Base-by-base conservation (phyloP, 37 sponge, comb jelly and placozoan genomes). In the Bolinopsis microptera region DNA sequence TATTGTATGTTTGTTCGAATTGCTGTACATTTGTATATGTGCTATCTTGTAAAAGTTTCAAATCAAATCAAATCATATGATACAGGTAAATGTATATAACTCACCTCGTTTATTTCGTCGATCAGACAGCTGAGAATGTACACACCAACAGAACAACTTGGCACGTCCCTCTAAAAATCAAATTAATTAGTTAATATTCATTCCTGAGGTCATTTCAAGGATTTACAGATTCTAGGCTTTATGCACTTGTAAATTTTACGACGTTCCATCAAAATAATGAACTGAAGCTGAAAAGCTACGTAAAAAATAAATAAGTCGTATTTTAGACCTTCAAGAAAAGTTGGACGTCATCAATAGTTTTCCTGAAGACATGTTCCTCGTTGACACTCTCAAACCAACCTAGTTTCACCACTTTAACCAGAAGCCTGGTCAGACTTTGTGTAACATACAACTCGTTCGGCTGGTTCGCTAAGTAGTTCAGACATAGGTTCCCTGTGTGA, bases 301-400 rank as follows among this genome's bases (percentile, higher is more conserved):
- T n/a, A n/a, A n/a, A n/a, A n/a, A n/a, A n/a, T n/a, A n/a, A n/a
- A n/a, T n/a, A n/a, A n/a, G n/a, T n/a, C n/a, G n/a, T n/a, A n/a
- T n/a, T n/a, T 27, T 35, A 83, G 38, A 97, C 97, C 72, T 95
- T 68, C 32, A 97, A 95, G 34, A 97, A 95, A 22, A 93, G 95
- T 2, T 95, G 93, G 0, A 94, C 96, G 95, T 96, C 95, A 25
- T 95, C 95, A 8, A 96, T 35, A n/a, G 96, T 95, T 82, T 97
- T 96, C 69, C 97, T 95, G 94, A 97, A 97, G 38, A 94, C 88
- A 38, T 92, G 96, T 93, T 86, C 95, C 41, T 76, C 93, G 38
- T 95, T 94, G 68, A 95, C 96, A 33, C 86, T 94, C 86, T 96
- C 96, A 94, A 97, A 96, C 97, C 97, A 97, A 1, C 96, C 96